Base-by-base conservation (phyloP, 2,113 vertebrate species). In the Pteronura brasiliensis region DNA sequence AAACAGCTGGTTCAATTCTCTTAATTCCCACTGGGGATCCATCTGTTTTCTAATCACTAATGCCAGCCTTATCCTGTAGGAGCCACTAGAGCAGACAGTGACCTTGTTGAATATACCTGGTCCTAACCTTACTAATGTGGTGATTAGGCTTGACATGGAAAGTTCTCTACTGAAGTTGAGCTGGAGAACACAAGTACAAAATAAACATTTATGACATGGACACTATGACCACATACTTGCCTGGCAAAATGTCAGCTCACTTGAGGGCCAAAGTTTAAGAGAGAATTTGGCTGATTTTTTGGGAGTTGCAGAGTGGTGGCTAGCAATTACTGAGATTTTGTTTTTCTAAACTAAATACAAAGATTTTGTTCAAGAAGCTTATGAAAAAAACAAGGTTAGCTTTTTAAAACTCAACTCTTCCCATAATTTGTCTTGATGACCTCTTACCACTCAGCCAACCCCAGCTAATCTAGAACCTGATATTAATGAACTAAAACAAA, bases 401-500 rank as follows among this genome's bases (percentile, higher is more conserved):
- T 1, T 42, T 67, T 77, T 44, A 25, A 25, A 88, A 80, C 14
- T 47, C 59, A 92, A 34, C 34, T 87, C 18, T 92, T 86, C 6
- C 1, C 3, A 36, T 36, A 85, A 82, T 83, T 88, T 67, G 11
- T 3, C 93, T 91, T 87, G 69, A 76, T 0, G 4, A 44, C 1
- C 72, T 89, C 15, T 23, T 92, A 31, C 0, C 6, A 44, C 82
- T 86, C 31, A 97, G 52, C 52, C 52, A 81, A 63, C 7, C 17
- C 31, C 61, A 61, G 15, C 11, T 57, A 61, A 83, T 2, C 3
- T 55, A 81, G 7, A 89, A 76, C 3, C 67, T 65, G 31, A 85
- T 71, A 4, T 85, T 92, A 95, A 83, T 59, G 36, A 90, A 82
- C 83, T 47, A 80, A 93, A 94, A 74, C 1, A 91, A 85, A 77